These are phyloP conservation scores for Platysteira castanea DNA, from an alignment of 2,113 vertebrate genomes.

Conservation along the genomic window DNA sequence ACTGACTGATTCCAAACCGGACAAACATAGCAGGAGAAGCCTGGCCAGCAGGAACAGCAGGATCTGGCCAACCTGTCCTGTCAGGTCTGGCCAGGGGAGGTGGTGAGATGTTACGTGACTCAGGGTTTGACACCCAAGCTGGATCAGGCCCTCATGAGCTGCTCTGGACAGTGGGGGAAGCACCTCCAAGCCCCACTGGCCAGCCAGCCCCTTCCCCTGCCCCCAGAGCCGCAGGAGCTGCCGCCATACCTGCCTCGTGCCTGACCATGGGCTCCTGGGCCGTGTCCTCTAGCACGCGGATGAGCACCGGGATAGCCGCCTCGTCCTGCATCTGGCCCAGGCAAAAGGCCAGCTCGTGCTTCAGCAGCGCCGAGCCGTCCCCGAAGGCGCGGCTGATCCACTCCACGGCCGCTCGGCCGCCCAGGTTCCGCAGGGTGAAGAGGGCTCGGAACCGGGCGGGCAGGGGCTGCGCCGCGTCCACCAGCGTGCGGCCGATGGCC, in stretches of 20 bases:
- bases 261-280: conserved; percentile 91
- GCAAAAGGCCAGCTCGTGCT: conserved; percentile 94
- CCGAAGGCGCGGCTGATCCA: conserved; percentile 88
- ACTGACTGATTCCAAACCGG: not conserved
- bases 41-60: not conserved
- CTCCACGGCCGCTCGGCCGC: conserved; percentile 77
- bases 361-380: conserved; percentile 87
- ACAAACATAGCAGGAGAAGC: rapidly evolving
- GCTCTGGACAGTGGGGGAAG: rapidly evolving
- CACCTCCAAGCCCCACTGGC: not conserved
- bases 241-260: conserved; percentile 86
- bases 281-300: conserved; percentile 76
- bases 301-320: conserved; percentile 79
- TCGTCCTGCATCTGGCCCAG: conserved; percentile 92
- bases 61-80: not conserved
- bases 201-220: not conserved
- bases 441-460: conserved; percentile 87
- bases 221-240: not conserved
- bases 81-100: not conserved
- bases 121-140: not conserved
- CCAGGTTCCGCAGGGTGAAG: conserved; percentile 88
- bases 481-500: conserved; percentile 75
- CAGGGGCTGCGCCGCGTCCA: conserved; percentile 75
- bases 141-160: rapidly evolving
- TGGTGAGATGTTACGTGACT: rapidly evolving